phyloP scores from a whole-genome alignment of 2,113 vertebrate species.

The Todiramphus chloris region DNA sequence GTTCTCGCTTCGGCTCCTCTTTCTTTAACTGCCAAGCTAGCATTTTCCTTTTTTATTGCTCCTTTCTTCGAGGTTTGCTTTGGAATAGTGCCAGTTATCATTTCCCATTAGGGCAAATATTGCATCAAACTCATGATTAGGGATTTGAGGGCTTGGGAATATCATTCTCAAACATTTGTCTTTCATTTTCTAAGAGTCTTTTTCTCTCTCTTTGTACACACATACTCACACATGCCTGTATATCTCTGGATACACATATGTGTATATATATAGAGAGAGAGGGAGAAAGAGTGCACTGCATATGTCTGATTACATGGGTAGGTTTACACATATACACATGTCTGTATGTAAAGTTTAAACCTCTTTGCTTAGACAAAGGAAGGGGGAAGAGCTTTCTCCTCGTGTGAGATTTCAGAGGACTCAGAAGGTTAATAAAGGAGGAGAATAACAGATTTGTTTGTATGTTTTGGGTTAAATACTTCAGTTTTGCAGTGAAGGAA shows the following conservation, averaged over 20 bases:
- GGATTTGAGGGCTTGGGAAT: slow-evolving; percentile 69
- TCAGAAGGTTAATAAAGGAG: slow-evolving; percentile 24
- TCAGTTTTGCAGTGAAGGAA: slow-evolving; percentile 43
- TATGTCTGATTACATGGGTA: neutral
- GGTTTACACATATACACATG: neutral
- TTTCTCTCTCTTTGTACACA: slow-evolving; percentile 25
- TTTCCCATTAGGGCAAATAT: slow-evolving; percentile 77
- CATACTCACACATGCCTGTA: slow-evolving; percentile 20
- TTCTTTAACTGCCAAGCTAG: slow-evolving; percentile 67
- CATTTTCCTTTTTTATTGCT: slow-evolving; percentile 68
- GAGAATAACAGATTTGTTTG: slow-evolving; percentile 65
- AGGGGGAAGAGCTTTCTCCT: neutral
- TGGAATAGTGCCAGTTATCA: slow-evolving; percentile 73
- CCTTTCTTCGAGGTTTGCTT: slow-evolving; percentile 74
- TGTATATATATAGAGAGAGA: slow-evolving; percentile 21
- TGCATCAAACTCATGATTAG: slow-evolving; percentile 74
- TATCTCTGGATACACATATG: slow-evolving; percentile 19
- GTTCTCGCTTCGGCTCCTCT: slow-evolving; percentile 62
- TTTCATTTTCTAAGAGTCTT: slow-evolving; percentile 60
- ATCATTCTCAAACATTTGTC: slow-evolving; percentile 67
- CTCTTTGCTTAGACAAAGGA: neutral
- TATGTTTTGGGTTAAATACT: slow-evolving; percentile 62
- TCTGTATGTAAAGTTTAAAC: neutral
- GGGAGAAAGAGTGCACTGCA: neutral
- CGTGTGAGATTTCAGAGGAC: neutral